A percentile compares a stretch with the other conserved stretches of the same genome.
These are phyloP conservation scores for Virgularia gustaviana DNA, from an alignment of 92 coral and sea anemone genomes.

Conservation along the genomic window DNA sequence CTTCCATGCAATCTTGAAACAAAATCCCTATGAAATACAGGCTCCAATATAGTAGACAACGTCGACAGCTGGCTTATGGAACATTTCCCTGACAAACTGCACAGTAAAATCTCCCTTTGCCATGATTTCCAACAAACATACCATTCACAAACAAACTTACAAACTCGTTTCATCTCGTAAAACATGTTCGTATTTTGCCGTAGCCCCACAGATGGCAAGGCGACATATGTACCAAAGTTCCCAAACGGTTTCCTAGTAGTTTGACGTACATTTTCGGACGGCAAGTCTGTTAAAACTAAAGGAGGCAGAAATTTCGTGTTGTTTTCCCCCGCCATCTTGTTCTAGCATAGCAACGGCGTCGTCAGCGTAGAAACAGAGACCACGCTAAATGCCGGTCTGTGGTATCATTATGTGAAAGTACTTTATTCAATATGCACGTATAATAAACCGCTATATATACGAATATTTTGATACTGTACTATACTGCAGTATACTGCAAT, in stretches of 20 bases:
- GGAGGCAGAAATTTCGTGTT: conserved; percentile 15
- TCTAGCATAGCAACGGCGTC: too few relatives aligned
- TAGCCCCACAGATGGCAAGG: conserved; percentile 26
- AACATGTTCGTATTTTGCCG: conserved; percentile 62
- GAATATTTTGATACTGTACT: too few relatives aligned
- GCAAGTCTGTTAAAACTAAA: neutral
- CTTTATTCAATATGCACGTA: too few relatives aligned
- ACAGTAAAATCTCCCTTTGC: conserved; percentile 84
- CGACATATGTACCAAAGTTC: conserved; percentile 22
- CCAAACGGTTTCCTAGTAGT: conserved; percentile 14
- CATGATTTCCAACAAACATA: conserved; percentile 82
- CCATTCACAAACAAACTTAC: conserved; percentile 90
- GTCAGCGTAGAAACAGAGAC: too few relatives aligned
- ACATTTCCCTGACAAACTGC: conserved; percentile 84
- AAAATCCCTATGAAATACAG: conserved; percentile 96
- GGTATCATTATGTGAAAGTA: too few relatives aligned
- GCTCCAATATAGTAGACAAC: conserved; percentile 78
- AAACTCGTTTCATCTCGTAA: conserved; percentile 67
- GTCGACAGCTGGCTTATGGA: conserved; percentile 71
- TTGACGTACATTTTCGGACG: neutral
- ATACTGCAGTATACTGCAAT: too few relatives aligned
- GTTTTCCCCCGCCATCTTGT: conserved; percentile 19
- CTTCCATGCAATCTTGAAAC: conserved; percentile 72
- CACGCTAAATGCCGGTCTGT: too few relatives aligned
- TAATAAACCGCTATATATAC: too few relatives aligned